Percentiles rank a stretch among this genome's conserved stretches.
Conservation (phyloP, 2,888 invertebrate genomes). For the Thecophora atra region DNA sequence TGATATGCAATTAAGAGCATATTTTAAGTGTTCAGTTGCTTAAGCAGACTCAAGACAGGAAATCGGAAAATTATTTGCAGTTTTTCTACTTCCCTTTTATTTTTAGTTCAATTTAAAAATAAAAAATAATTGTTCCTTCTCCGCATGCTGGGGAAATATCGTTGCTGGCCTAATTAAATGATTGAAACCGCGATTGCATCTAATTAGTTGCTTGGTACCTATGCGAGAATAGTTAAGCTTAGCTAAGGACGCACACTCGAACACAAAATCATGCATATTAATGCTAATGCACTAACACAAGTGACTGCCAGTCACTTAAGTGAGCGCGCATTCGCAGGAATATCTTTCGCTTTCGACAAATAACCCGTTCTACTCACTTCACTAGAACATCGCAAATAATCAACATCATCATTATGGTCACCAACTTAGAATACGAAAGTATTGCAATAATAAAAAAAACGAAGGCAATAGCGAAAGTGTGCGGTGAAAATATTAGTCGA, state of each 20-base stretch:
- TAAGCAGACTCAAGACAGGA: too few relatives aligned
- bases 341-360: constrained; percentile 10
- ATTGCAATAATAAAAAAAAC: too few relatives aligned
- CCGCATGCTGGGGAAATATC: not conserved
- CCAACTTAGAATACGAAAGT: too few relatives aligned
- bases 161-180: constrained; percentile 29
- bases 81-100: not conserved
- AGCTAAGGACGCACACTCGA: constrained; percentile 1
- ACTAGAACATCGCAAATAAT: not conserved
- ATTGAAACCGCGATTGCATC: constrained; percentile 10
- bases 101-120: not conserved
- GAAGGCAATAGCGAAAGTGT: too few relatives aligned
- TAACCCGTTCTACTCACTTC: not conserved
- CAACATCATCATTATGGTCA: not conserved
- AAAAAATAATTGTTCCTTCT: not conserved
- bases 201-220: not conserved
- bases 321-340: not conserved
- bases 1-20: too few relatives aligned
- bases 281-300: not conserved
- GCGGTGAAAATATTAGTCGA: too few relatives aligned
- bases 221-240: not conserved
- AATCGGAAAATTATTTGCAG: not conserved
- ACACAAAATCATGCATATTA: not conserved
- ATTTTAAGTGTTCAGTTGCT: too few relatives aligned
- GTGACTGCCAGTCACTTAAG: not conserved